These are phyloP conservation scores for Gallinago undulata DNA, from an alignment of 2,113 vertebrate genomes.

Conservation along the genomic window DNA sequence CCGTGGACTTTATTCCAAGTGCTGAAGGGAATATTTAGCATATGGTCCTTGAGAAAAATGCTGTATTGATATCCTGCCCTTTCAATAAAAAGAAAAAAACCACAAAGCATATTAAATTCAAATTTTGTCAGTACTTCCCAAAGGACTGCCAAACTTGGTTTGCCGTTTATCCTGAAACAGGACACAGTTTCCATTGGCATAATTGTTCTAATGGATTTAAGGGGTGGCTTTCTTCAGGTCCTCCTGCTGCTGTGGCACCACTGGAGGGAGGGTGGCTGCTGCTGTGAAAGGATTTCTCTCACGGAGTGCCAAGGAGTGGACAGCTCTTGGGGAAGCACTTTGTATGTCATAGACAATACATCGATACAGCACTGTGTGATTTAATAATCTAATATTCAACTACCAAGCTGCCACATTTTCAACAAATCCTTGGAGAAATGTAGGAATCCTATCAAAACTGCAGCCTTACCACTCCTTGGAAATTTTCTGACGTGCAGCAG, in stretches of 20 bases:
- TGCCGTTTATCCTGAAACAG: background rate
- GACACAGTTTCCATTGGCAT: background rate
- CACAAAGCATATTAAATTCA: background rate
- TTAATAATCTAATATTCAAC: background rate
- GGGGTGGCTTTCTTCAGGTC: background rate
- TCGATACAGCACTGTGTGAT: background rate
- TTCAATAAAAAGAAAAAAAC: background rate
- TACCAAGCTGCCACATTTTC: background rate
- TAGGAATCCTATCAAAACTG: background rate
- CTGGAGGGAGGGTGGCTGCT: background rate
- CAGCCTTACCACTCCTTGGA: constrained; percentile 9
- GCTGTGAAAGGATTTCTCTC: background rate
- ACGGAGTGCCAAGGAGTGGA: background rate
- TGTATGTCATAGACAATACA: background rate
- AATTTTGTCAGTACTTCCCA: background rate
- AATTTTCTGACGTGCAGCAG: background rate
- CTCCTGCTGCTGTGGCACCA: background rate
- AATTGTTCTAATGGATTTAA: background rate
- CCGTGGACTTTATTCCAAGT: background rate
- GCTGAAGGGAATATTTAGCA: background rate
- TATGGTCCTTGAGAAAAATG: background rate
- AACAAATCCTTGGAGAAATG: constrained; percentile 10
- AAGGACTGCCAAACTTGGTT: background rate
- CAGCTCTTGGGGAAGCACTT: background rate
- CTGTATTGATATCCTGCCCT: background rate